These are phyloP conservation scores for Xiphorhynchus erythropygius DNA, from an alignment of 2,797 vertebrate genomes.

Conservation along the genomic window DNA sequence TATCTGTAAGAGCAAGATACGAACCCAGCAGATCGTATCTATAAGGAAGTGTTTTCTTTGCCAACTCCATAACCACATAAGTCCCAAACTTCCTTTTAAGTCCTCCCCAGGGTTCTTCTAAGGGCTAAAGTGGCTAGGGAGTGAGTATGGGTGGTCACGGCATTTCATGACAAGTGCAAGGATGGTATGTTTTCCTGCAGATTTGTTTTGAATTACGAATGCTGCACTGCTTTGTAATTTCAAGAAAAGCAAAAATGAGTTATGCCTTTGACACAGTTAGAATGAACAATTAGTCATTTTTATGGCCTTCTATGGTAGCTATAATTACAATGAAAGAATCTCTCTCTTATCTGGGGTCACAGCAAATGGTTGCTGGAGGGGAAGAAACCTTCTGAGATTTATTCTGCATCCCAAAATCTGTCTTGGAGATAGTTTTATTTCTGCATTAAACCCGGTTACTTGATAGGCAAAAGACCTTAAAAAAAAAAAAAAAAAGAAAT, in stretches of 20 bases:
- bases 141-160: not conserved
- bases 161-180: not conserved
- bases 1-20: constrained; percentile 56
- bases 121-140: not conserved
- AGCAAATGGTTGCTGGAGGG: not conserved
- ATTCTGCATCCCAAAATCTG: not conserved
- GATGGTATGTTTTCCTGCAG: not conserved
- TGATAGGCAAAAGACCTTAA: not conserved
- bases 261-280: not conserved
- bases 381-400: not conserved
- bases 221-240: not conserved
- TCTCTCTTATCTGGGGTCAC: not conserved
- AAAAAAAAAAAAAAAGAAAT: not conserved
- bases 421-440: not conserved
- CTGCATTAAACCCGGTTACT: not conserved
- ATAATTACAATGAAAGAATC: not conserved
- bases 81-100: constrained; percentile 45
- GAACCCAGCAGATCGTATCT: constrained; percentile 57
- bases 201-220: not conserved
- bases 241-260: not conserved
- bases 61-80: not conserved
- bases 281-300: not conserved
- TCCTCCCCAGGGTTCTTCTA: not conserved
- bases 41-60: constrained; percentile 59
- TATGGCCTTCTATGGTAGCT: not conserved